These are phyloP conservation scores for Camptogramma bilineatum DNA, from an alignment of 2,888 invertebrate species.

Conservation along the genomic window DNA sequence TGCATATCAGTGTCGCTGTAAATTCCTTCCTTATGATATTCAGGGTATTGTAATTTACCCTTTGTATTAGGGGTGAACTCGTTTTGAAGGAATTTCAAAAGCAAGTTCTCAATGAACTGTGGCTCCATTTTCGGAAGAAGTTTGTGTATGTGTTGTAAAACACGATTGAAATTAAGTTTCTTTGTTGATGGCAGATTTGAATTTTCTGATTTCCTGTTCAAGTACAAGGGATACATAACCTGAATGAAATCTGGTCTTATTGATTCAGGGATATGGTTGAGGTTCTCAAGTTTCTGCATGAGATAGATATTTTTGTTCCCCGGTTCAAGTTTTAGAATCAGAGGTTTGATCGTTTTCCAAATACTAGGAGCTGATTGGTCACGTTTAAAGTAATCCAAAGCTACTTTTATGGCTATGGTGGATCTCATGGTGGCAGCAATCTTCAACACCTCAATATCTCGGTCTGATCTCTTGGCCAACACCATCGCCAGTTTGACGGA, in stretches of 20 bases:
- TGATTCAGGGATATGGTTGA: conserved; percentile 6
- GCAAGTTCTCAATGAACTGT: not conserved
- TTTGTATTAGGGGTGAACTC: not conserved
- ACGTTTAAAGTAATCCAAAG: conserved; percentile 13
- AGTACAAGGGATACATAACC: conserved; percentile 4
- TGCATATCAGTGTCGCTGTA: conserved; percentile 8
- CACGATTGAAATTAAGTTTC: not conserved
- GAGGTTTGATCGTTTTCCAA: conserved; percentile 10
- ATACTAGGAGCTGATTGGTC: conserved; percentile 8
- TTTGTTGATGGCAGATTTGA: not conserved
- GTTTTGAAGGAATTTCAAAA: not conserved
- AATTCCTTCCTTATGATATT: not conserved
- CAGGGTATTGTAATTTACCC: not conserved
- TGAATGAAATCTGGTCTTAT: conserved; percentile 18
- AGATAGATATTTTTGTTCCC: conserved; percentile 7
- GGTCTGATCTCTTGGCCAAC: conserved; percentile 11
- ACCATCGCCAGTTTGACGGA: conserved; percentile 8
- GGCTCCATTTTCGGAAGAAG: conserved; percentile 10
- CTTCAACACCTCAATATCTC: conserved; percentile 5
- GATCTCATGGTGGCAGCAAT: conserved; percentile 5
- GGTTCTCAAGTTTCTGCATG: conserved; percentile 4
- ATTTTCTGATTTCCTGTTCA: not conserved
- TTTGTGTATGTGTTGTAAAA: conserved; percentile 9
- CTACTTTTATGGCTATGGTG: conserved; percentile 12
- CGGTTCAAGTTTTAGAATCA: not conserved